These are phyloP conservation scores for Acleris laterana DNA, from an alignment of 2,888 invertebrate species.

Conservation along the genomic window DNA sequence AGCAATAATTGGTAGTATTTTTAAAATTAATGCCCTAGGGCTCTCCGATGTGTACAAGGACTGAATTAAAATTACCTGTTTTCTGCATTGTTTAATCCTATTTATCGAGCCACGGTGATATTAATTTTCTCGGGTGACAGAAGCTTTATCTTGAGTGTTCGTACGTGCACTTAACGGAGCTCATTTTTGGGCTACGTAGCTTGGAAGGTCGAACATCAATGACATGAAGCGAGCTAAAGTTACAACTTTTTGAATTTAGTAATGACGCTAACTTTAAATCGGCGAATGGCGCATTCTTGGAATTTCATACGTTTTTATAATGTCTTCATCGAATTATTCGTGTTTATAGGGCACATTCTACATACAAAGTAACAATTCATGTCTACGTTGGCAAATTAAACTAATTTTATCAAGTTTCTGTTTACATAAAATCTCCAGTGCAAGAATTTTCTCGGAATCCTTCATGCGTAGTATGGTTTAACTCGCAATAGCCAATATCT, in stretches of 20 bases:
- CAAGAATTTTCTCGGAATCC: conserved; percentile 8
- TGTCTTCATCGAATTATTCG: too few relatives aligned
- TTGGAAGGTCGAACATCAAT: background rate
- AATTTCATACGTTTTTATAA: too few relatives aligned
- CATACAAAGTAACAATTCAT: conserved; percentile 4
- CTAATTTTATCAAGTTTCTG: conserved; percentile 17
- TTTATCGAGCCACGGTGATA: conserved; percentile 28
- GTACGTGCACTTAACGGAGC: conserved; percentile 22
- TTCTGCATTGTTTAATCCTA: conserved; percentile 29
- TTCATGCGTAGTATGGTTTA: too few relatives aligned
- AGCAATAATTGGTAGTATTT: conserved; percentile 23
- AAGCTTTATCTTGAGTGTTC: conserved; percentile 26
- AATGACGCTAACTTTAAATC: too few relatives aligned
- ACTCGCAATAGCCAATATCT: background rate
- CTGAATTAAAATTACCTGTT: conserved; percentile 30
- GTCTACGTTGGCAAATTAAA: conserved; percentile 1
- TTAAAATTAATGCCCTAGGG: conserved; percentile 21
- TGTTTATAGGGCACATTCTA: too few relatives aligned
- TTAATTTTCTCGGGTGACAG: conserved; percentile 30
- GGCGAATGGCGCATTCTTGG: too few relatives aligned
- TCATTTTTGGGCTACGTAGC: conserved; percentile 7
- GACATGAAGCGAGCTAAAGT: too few relatives aligned
- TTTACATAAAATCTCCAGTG: conserved; percentile 12
- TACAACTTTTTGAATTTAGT: too few relatives aligned
- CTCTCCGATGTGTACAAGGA: conserved; percentile 18